Evolutionary conservation across 2,797 vertebrate genomes (phyloP).

Genomic region (Australoheros facetus): DNA sequence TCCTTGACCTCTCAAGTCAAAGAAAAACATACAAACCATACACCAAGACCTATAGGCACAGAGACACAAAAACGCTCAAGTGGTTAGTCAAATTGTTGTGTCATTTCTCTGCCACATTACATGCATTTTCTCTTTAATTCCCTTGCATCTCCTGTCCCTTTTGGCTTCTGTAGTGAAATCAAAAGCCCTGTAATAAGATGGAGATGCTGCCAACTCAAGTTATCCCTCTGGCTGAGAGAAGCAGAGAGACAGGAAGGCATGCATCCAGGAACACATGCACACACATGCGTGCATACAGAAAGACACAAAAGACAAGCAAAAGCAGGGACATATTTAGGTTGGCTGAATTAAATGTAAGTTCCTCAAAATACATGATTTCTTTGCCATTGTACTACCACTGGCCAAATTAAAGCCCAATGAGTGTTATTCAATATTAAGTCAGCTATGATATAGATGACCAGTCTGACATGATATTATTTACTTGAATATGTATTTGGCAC

Average conservation of each 20-base stretch:
- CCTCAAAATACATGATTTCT: not conserved
- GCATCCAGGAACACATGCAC: conserved; percentile 37
- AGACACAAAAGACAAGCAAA: not conserved
- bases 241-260: conserved; percentile 45
- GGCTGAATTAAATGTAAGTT: not conserved
- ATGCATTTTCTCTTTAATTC: conserved; percentile 47
- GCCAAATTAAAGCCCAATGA: not conserved
- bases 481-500: not conserved
- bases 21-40: conserved; percentile 9
- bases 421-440: not conserved
- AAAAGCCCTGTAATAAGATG: conserved; percentile 64
- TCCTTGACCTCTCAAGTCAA: conserved; percentile 7
- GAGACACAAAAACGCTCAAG: conserved; percentile 22
- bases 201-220: conserved; percentile 61
- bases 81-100: conserved; percentile 39
- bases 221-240: conserved; percentile 52
- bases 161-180: conserved; percentile 63
- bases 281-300: conserved; percentile 23
- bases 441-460: not conserved
- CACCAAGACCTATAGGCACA: not conserved
- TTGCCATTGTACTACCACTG: not conserved
- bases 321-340: not conserved
- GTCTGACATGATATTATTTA: not conserved
- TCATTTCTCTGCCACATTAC: conserved; percentile 47
- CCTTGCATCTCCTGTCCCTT: conserved; percentile 58